A percentile compares a stretch with the other conserved stretches of the same genome.
phyloP scores from a whole-genome alignment of 2,797 vertebrate species.

The Takifugu ocellatus region DNA sequence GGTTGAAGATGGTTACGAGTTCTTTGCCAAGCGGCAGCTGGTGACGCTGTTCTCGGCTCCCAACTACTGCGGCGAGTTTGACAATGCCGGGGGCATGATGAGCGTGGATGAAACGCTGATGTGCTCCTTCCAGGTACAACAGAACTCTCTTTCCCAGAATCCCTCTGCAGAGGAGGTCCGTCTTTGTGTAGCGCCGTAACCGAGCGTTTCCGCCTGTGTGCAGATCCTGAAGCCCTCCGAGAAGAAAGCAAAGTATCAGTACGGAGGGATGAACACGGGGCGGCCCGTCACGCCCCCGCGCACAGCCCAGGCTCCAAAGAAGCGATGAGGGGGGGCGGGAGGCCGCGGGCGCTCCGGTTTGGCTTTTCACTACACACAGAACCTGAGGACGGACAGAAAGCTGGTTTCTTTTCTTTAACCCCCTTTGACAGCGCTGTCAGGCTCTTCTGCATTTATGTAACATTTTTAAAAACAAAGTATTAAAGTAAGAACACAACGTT shows the following conservation, averaged over 20 bases:
- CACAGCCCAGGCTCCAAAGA: constrained; percentile 80
- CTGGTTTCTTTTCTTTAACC: constrained; percentile 15
- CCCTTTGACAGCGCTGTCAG: constrained; percentile 38
- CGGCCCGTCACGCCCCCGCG: constrained; percentile 81
- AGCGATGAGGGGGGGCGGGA: constrained; percentile 69
- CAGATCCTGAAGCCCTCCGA: constrained; percentile 85
- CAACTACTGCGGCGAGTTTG: constrained; percentile 95
- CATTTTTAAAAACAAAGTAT: constrained; percentile 53
- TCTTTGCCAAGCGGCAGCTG: constrained; percentile 93
- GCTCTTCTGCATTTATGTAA: constrained; percentile 47
- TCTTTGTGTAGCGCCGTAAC: too few species aligned
- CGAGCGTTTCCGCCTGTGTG: background rate
- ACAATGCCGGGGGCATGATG: constrained; percentile 96
- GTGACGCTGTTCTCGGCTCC: constrained; percentile 94
- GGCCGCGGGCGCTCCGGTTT: background rate
- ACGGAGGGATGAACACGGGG: constrained; percentile 79
- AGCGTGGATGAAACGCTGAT: constrained; percentile 94
- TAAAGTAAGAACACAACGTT: constrained; percentile 34
- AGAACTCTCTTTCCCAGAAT: background rate
- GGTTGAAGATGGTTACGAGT: constrained; percentile 94
- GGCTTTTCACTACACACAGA: constrained; percentile 13
- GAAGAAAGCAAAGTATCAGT: constrained; percentile 85
- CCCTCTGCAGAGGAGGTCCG: background rate
- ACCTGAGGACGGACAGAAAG: too few species aligned
- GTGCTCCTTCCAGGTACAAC: constrained; percentile 92